Evolutionary conservation across 2,113 vertebrate genomes (phyloP).

Genomic region (Phrynocephalus versicolor): DNA sequence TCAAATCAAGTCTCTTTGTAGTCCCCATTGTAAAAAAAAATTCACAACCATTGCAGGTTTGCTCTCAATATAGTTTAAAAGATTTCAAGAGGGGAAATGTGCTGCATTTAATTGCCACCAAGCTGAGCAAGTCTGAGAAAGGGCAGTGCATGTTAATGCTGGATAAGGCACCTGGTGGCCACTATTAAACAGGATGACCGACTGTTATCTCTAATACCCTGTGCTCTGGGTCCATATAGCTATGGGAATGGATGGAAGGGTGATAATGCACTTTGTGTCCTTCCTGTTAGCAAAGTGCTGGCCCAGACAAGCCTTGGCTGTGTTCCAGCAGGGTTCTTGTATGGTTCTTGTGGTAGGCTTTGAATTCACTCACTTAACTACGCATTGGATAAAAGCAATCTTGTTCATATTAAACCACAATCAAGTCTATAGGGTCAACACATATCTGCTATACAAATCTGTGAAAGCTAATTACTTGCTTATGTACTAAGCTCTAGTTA

Average conservation of each 20-base stretch:
- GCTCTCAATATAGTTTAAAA: background rate
- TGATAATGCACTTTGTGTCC: background rate
- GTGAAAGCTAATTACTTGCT: background rate
- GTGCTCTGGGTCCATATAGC: background rate
- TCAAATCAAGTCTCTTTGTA: background rate
- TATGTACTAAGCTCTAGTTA: background rate
- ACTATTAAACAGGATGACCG: background rate
- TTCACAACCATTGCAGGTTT: background rate
- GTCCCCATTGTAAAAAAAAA: background rate
- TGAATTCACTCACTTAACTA: background rate
- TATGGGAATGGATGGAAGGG: background rate
- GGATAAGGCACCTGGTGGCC: background rate
- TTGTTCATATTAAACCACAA: background rate
- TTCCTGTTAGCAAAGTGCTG: background rate
- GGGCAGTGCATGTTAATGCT: background rate
- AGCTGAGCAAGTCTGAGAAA: background rate
- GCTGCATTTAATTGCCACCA: background rate
- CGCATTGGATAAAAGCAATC: too few species aligned
- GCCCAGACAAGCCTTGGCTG: background rate
- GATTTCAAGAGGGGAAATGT: background rate
- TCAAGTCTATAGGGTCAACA: background rate
- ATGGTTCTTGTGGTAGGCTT: background rate
- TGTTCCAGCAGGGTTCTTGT: background rate
- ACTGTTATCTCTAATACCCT: background rate
- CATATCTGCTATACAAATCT: background rate